These are phyloP conservation scores for Nixonia krombeini DNA, from an alignment of 1,140 invertebrate genomes.

Conservation along the genomic window DNA sequence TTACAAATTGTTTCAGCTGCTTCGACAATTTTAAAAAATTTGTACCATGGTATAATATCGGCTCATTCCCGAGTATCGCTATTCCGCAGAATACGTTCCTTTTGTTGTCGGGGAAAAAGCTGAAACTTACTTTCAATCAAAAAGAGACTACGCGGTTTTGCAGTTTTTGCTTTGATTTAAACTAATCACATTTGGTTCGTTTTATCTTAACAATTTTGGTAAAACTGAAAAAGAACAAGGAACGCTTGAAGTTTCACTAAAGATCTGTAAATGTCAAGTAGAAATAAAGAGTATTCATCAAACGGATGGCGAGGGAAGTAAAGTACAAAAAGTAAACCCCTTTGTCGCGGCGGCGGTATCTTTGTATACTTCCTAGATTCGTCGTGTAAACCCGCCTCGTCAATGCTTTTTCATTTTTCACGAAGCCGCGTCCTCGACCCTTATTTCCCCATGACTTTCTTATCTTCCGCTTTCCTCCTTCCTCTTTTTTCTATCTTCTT, in stretches of 20 bases:
- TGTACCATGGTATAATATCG: too few species aligned
- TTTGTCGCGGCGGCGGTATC: conserved; percentile 4
- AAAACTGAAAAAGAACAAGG: background rate
- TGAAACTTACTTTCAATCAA: too few species aligned
- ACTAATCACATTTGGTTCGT: too few species aligned
- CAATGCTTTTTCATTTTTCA: conserved; percentile 7
- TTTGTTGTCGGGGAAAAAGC: too few species aligned
- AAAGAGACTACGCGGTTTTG: too few species aligned
- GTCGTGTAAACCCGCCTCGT: background rate
- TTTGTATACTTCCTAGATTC: conserved; percentile 7
- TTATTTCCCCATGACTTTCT: conserved; percentile 15
- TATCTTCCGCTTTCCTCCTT: conserved; percentile 7
- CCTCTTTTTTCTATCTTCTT: conserved; percentile 17
- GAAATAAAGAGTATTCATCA: conserved; percentile 3
- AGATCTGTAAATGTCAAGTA: conserved; percentile 1
- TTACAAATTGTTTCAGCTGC: too few species aligned
- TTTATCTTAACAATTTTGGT: too few species aligned
- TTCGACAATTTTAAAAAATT: too few species aligned
- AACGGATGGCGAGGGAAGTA: background rate
- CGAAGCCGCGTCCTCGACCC: background rate
- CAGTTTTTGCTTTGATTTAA: too few species aligned
- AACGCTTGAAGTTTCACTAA: background rate
- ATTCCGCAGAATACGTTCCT: too few species aligned
- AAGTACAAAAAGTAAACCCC: conserved; percentile 8
- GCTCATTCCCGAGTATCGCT: too few species aligned